Evolutionary conservation across 2,888 invertebrate species (phyloP), one percentile per base, ranked within the genome.

Genomic region (Dicranocentrus wangi): DNA sequence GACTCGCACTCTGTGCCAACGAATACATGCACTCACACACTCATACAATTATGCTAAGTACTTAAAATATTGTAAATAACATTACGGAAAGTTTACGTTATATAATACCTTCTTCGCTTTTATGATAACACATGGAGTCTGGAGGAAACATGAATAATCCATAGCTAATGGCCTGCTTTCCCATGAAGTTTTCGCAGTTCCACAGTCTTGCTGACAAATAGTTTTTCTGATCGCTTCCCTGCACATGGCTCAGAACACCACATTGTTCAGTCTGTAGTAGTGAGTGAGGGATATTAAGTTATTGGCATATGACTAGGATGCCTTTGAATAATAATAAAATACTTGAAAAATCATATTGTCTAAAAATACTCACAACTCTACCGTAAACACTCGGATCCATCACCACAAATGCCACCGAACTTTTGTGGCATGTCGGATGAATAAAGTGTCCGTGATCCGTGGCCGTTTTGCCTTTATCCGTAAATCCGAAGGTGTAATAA

Each of bases 101-200:
- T 39, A n/a, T n/a, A n/a, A n/a, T 43, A 77, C 76, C 76, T 27
- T 77, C 69, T 23, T 28, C 69, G 39, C 76, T 77, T 53, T 39
- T 60, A 19, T 7, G 5, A 25, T 47, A 25, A 28, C 77, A 77
- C 1, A 63, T 0, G 19, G 69, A 63, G 0, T 70, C 77, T 1
- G 69, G 77, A 3, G 70, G 77, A 70, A 42, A 77, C 77, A 63
- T 69, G 51, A 77, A 77, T 1, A 77, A 42, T 15, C 69, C 77
- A 63, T 70, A 42, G 0, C 19, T 42, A 0, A 63, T 53, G 0
- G 0, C n/a, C 2, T 32, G 42, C 17, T 68, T 55, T 0, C 25
- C 70, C 61, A 70, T 39, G 23, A 53, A 32, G 10, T 43, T 53
- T 0, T 47, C 3, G n/a, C 77, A 77, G 23, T 53, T 61, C 63